phyloP scores from a whole-genome alignment of 2,113 vertebrate genomes.

The Thalassoma bifasciatum region DNA sequence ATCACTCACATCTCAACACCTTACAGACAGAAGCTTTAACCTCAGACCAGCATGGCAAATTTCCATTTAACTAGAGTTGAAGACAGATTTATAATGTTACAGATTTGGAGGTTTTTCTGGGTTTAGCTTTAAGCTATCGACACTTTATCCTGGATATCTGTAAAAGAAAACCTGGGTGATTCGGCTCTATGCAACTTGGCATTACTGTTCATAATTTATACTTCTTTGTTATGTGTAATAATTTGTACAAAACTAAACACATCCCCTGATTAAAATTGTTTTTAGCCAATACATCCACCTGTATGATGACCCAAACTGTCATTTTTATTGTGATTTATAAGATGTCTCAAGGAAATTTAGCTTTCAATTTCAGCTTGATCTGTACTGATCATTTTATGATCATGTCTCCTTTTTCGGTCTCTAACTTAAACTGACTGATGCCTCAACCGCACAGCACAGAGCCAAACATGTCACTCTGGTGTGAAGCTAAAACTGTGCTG shows the following conservation, averaged over 20 bases:
- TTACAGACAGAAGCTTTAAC: conserved; percentile 6
- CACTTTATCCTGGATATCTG: neutral
- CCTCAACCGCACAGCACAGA: neutral
- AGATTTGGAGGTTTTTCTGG: no score
- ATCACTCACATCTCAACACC: conserved; percentile 42
- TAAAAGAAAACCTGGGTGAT: no score
- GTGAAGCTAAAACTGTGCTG: neutral
- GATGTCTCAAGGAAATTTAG: neutral
- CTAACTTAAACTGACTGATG: neutral
- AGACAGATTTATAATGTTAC: neutral
- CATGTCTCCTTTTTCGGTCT: no score
- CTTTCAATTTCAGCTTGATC: neutral
- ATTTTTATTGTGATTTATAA: neutral
- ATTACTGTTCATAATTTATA: neutral
- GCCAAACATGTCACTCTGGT: neutral
- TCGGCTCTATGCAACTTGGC: no score
- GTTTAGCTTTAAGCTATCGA: no score
- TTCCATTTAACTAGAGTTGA: neutral
- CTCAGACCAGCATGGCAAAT: conserved; percentile 20
- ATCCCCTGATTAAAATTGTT: no score
- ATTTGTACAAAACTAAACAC: no score
- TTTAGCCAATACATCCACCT: no score
- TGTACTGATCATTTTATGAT: no score
- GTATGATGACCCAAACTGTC: neutral
- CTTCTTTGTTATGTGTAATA: no score